These are phyloP conservation scores for Deilephila porcellus DNA, from an alignment of 2,888 invertebrate genomes.

Conservation along the genomic window DNA sequence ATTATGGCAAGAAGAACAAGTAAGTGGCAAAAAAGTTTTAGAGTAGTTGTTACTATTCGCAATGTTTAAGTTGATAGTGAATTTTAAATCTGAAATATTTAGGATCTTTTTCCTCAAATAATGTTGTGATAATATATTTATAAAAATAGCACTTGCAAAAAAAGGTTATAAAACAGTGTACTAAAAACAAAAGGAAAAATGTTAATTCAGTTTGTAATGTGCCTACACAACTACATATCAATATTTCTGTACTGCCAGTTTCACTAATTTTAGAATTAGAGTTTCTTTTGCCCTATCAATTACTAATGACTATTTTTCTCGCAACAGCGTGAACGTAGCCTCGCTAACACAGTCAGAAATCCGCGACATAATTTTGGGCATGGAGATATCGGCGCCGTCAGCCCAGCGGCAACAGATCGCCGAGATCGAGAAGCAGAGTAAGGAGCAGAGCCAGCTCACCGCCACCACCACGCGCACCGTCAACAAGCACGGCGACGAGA, in stretches of 20 bases:
- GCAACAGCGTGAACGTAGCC: conserved; percentile 95
- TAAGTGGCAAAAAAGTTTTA: conserved; percentile 60
- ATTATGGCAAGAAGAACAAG: conserved; percentile 99
- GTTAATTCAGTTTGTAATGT: too few relatives aligned
- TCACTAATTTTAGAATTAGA: neutral
- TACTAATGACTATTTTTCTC: neutral
- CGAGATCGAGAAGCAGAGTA: conserved; percentile 99
- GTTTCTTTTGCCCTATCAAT: neutral
- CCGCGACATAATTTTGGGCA: conserved; percentile 99
- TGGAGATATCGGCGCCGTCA: conserved; percentile 99
- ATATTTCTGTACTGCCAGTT: too few relatives aligned
- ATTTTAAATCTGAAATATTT: neutral
- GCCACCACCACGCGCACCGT: conserved; percentile 99
- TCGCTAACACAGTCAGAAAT: conserved; percentile 99
- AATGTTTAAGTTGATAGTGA: neutral
- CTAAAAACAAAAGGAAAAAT: too few relatives aligned
- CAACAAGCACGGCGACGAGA: conserved; percentile 99
- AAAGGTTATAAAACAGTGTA: too few relatives aligned
- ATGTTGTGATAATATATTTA: too few relatives aligned
- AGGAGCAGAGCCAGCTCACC: conserved; percentile 98
- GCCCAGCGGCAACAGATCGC: conserved; percentile 99
- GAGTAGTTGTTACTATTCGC: neutral
- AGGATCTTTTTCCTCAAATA: too few relatives aligned
- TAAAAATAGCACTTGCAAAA: too few relatives aligned
- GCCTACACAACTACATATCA: too few relatives aligned